These are phyloP conservation scores for Sebastes aleutianus DNA, from an alignment of 2,797 vertebrate species.

Conservation along the genomic window DNA sequence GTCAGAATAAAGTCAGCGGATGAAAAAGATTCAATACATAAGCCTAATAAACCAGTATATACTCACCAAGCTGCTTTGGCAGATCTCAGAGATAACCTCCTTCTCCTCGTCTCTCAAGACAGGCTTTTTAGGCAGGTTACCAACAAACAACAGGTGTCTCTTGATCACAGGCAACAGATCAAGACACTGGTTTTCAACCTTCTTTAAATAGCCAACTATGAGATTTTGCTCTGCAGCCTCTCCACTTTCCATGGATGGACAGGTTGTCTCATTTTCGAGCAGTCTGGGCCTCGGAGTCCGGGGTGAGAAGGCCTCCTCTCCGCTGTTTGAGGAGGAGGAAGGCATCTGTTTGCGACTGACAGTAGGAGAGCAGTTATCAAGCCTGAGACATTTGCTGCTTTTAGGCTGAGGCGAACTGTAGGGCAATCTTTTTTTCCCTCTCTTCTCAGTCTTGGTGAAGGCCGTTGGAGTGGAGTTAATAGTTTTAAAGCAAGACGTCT, in stretches of 20 bases:
- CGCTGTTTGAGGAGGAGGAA: constrained; percentile 13
- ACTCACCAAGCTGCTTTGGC: constrained; percentile 82
- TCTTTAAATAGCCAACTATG: constrained; percentile 66
- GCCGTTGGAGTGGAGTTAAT: constrained; percentile 90
- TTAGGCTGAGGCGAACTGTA: constrained; percentile 67
- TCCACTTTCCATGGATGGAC: neutral
- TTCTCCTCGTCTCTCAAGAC: constrained; percentile 92
- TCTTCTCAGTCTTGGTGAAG: constrained; percentile 88
- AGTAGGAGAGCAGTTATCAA: constrained; percentile 75
- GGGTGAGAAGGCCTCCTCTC: constrained; percentile 19
- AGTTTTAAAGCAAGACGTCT: constrained; percentile 86
- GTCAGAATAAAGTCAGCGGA: neutral
- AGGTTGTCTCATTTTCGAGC: neutral
- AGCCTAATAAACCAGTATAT: neutral
- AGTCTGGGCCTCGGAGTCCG: neutral
- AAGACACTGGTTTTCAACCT: constrained; percentile 85
- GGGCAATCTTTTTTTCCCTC: constrained; percentile 75
- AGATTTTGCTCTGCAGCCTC: constrained; percentile 12
- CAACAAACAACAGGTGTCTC: constrained; percentile 84
- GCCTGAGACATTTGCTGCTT: constrained; percentile 85
- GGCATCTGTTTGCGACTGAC: neutral
- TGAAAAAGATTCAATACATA: neutral
- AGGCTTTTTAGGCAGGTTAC: constrained; percentile 87
- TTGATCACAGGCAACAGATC: constrained; percentile 91
- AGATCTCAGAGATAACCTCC: constrained; percentile 88